phyloP scores from a whole-genome alignment of 2,888 invertebrate species.

The Sminthurinus aureus region DNA sequence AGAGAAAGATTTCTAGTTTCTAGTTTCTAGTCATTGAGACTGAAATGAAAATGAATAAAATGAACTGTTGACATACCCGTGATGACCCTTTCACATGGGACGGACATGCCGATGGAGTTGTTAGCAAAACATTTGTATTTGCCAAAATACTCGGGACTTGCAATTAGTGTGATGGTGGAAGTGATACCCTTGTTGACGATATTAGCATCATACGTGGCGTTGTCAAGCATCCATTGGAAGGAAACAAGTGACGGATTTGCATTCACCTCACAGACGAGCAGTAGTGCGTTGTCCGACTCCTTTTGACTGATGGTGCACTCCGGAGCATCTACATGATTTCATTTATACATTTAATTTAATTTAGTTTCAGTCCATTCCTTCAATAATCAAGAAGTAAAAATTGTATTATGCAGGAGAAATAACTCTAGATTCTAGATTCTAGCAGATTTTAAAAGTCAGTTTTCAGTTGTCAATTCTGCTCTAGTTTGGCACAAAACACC shows the following conservation, averaged over 20 bases:
- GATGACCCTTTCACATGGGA: conserved; percentile 67
- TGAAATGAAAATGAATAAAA: too few relatives aligned
- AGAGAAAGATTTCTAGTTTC: neutral
- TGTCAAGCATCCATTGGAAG: conserved; percentile 85
- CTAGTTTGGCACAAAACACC: too few relatives aligned
- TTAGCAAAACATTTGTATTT: conserved; percentile 86
- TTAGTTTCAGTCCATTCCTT: too few relatives aligned
- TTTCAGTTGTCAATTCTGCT: too few relatives aligned
- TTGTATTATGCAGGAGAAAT: too few relatives aligned
- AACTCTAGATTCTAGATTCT: too few relatives aligned
- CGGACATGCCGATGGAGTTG: conserved; percentile 77
- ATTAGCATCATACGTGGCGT: conserved; percentile 80
- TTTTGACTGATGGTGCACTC: conserved; percentile 80
- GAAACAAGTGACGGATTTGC: conserved; percentile 81
- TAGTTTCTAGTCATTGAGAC: neutral
- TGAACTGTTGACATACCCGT: conserved; percentile 63
- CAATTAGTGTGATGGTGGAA: conserved; percentile 72
- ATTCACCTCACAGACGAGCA: conserved; percentile 79
- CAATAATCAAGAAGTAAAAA: too few relatives aligned
- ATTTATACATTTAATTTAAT: too few relatives aligned
- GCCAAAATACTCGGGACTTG: conserved; percentile 71
- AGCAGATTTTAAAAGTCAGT: too few relatives aligned
- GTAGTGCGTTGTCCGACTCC: conserved; percentile 76
- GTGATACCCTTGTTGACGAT: conserved; percentile 67
- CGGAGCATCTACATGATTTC: conserved; percentile 74